Percentiles rank a stretch among this genome's conserved stretches.
phyloP scores from a whole-genome alignment of 2,797 vertebrate species.

The Ceryle rudis region DNA sequence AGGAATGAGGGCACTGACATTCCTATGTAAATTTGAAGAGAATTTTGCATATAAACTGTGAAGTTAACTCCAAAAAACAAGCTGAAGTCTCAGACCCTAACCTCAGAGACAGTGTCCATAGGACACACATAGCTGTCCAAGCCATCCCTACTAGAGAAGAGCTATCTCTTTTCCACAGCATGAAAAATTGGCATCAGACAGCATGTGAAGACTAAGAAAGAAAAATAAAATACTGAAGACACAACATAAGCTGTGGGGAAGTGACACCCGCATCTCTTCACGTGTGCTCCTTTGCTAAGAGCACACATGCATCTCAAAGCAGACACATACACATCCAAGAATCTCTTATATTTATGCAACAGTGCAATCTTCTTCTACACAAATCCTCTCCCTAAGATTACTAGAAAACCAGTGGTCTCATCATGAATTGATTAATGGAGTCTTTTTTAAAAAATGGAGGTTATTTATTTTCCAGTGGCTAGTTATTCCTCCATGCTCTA shows the following conservation, averaged over 20 bases:
- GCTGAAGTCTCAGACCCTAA: background rate
- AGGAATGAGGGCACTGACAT: background rate
- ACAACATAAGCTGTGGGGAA: background rate
- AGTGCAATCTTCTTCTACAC: fast-evolving
- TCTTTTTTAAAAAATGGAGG: background rate
- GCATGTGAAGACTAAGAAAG: background rate
- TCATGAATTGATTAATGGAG: background rate
- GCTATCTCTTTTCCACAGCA: fast-evolving
- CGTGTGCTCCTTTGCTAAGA: fast-evolving
- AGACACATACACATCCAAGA: background rate
- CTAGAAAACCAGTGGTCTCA: background rate
- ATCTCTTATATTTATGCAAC: background rate
- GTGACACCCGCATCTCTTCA: background rate
- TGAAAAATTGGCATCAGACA: background rate
- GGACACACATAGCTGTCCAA: background rate
- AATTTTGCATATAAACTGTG: background rate
- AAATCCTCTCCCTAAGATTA: background rate
- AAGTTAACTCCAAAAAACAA: background rate
- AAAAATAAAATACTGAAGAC: background rate
- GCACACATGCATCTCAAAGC: fast-evolving
- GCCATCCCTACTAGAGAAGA: background rate
- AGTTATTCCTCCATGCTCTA: background rate
- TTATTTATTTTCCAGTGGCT: slow-evolving; percentile 17
- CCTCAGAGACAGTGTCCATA: background rate
- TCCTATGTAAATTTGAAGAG: background rate